Evolutionary conservation across 2,113 vertebrate genomes (phyloP).

Genomic region (Spea bombifrons): DNA sequence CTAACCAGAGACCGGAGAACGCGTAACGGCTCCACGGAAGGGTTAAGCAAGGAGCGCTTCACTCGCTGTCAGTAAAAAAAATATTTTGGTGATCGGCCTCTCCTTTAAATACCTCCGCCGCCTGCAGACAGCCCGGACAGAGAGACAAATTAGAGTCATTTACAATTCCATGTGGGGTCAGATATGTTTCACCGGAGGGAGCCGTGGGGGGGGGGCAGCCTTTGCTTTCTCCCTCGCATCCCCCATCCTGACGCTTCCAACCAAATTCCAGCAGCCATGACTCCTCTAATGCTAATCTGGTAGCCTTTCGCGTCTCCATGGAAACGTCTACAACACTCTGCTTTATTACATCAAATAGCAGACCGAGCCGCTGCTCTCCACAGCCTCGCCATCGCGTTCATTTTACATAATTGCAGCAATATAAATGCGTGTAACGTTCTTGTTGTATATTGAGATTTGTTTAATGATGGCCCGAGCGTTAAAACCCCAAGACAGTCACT

Average conservation of each 20-base stretch:
- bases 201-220: not conserved
- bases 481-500: not conserved
- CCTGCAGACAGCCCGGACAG: not conserved
- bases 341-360: not conserved
- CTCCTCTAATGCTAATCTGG: not conserved
- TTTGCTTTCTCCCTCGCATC: not conserved
- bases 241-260: not conserved
- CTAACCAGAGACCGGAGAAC: not conserved
- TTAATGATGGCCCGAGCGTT: not conserved
- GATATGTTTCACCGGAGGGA: fast-evolving
- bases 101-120: slow-evolving; percentile 17
- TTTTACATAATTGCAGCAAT: fast-evolving
- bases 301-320: slow-evolving; percentile 25
- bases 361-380: not conserved
- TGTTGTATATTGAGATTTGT: not conserved
- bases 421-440: not conserved
- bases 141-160: not conserved
- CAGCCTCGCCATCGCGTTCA: not conserved
- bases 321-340: slow-evolving; percentile 32
- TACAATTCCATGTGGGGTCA: not conserved
- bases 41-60: slow-evolving; percentile 8
- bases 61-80: slow-evolving; percentile 4
- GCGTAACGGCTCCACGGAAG: not conserved
- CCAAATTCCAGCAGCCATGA: not conserved
- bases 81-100: slow-evolving; percentile 31